phyloP scores from a whole-genome alignment of 1,140 invertebrate species.

The Papilio aristodemus region DNA sequence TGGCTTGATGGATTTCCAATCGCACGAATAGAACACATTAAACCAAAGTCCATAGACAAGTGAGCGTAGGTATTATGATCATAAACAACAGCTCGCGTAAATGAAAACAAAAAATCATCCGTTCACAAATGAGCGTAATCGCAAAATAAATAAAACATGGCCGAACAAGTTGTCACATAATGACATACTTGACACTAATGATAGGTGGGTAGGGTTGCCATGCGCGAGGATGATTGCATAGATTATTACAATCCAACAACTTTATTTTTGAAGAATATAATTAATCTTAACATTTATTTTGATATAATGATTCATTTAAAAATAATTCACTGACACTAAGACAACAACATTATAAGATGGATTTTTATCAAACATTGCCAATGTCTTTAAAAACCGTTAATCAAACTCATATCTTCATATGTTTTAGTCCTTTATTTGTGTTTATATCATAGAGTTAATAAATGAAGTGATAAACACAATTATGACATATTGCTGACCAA shows the following conservation, averaged over 20 bases:
- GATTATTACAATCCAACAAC: conserved; percentile 11
- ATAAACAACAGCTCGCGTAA: conserved; percentile 34
- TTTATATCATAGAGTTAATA: too few relatives aligned
- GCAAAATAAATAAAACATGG: conserved; percentile 60
- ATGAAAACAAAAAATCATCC: conserved; percentile 52
- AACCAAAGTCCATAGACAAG: conserved; percentile 7
- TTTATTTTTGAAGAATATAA: background rate
- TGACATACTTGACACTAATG: conserved; percentile 61
- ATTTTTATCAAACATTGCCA: too few relatives aligned
- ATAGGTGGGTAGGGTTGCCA: conserved; percentile 36
- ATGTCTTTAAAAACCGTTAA: too few relatives aligned
- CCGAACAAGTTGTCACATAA: conserved; percentile 57
- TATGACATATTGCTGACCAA: too few relatives aligned
- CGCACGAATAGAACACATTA: background rate
- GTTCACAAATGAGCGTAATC: conserved; percentile 50
- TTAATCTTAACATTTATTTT: too few relatives aligned
- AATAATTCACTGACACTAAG: too few relatives aligned
- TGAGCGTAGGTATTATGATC: conserved; percentile 4
- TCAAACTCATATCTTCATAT: too few relatives aligned
- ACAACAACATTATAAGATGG: too few relatives aligned
- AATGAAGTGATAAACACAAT: too few relatives aligned
- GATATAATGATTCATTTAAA: too few relatives aligned
- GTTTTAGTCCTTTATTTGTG: too few relatives aligned
- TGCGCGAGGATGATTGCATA: background rate
- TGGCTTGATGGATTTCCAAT: conserved; percentile 11